Base-by-base conservation (phyloP, 2,797 vertebrate genomes). In the Todus mexicanus region DNA sequence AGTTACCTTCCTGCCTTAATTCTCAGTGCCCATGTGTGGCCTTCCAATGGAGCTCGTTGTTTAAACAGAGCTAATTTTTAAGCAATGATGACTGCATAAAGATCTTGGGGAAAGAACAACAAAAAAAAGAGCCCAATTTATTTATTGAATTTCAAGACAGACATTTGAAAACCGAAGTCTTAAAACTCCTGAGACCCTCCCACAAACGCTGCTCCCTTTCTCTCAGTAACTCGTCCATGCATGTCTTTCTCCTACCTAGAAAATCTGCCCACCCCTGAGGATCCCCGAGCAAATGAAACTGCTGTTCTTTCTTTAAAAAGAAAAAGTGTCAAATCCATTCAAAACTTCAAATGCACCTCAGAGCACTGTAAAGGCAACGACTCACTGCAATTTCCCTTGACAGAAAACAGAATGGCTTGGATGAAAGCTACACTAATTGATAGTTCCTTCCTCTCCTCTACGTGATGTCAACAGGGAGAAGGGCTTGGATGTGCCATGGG, bases 401-500 rank as follows among this genome's bases (percentile, higher is more conserved):
- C 79, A 93, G 90, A 95, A 91, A 95, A 50, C 97, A 98, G 97
- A 96, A 96, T 64, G 95, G 95, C 96, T 95, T 97, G 98, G 98
- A 96, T 95, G 92, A 96, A 93, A 97, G 98, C 98, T 98, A 96
- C 97, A 98, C 96, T 75, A 87, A 96, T 96, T 97, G 97, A 97
- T 95, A 98, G 98, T 94, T 98, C 98, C 98, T 98, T 98, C 98
- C 98, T 97, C 97, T 97, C 98, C 97, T 96, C 97, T 98, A 96
- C 87, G 92, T 97, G 97, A 97, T 97, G 96, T 97, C 96, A 92
- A 93, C 96, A 96, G 97, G 95, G 96, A 97, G 96, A 98, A 96
- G 98, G 97, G 96, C 97, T 61, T 96, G 96, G 94, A 96, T 98
- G 97, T 98, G 98, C 98, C 98, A 97, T 76, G 95, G 97, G 97